Base-by-base conservation (phyloP, 2,888 invertebrate genomes). In the Chorisops tibialis region DNA sequence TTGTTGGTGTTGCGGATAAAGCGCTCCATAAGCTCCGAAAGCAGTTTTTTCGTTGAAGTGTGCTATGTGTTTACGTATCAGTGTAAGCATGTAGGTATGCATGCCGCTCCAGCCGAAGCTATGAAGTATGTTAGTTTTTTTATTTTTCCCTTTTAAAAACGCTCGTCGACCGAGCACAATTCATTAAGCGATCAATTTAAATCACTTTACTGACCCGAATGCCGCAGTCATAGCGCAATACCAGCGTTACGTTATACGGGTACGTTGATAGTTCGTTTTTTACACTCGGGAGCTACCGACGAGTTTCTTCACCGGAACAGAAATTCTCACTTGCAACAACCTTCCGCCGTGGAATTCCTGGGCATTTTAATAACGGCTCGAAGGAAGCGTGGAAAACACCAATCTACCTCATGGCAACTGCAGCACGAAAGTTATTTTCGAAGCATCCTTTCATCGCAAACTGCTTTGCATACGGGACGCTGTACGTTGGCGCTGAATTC, bases 401-500 rank as follows among this genome's bases (percentile, higher is more conserved):
- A 16, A 52, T 22, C 2, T 12, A 41, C 54, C 5, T 54, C 14
- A 48, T 59, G 48, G 59, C 59, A 18, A 30, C 50, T 30, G 59
- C 59, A 48, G 59, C 59, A 22, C 47, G 60, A 9, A 60, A 50
- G 60, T 65, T 81, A 12, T 79, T 85, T 49, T 73, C 76, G 66
- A 79, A 73, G 66, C 75, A 81, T 65, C 85, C 85, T 0, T 76
- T 85, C 24, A 63, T 82, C 41, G 79, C 83, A 60, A 85, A 85
- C 70, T 79, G 82, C 68, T 73, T 83, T 3, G 83, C 90, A 37
- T 92, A 91, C 74, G 92, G 89, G 4, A 81, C 84, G 0, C 84
- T 92, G 69, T 92, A 89, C 74, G 84, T 87, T 0, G 87, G 87
- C 4, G 92, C 93, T 0, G 92, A 92, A 73, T 81, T 88, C 62